phyloP scores from a whole-genome alignment of 2,888 invertebrate genomes.

The Sycophila texana region DNA sequence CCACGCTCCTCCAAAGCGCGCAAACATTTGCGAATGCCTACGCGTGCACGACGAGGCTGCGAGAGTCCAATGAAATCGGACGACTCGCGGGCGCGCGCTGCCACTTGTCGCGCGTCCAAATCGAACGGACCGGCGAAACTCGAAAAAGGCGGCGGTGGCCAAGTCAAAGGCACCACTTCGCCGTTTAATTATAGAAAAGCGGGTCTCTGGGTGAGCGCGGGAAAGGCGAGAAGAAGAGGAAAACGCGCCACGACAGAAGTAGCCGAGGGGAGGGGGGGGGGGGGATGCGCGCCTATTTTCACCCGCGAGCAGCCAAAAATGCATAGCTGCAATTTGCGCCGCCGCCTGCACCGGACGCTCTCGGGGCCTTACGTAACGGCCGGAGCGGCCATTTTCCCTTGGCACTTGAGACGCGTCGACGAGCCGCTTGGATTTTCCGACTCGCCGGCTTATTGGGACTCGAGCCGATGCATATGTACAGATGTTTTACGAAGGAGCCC shows the following conservation, averaged over 20 bases:
- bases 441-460: neutral
- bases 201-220: constrained; percentile 19
- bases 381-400: constrained; percentile 29
- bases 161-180: neutral
- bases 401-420: constrained; percentile 9
- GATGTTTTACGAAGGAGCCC: neutral
- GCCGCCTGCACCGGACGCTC: neutral
- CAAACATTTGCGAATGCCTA: neutral
- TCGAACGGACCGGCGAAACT: no score
- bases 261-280: neutral
- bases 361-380: constrained; percentile 59
- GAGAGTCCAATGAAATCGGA: neutral
- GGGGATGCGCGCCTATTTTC: constrained; percentile 53
- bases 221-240: constrained; percentile 46
- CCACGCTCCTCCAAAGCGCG: no score
- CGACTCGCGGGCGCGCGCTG: neutral
- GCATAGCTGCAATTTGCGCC: constrained; percentile 54
- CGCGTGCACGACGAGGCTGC: no score
- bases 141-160: no score
- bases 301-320: constrained; percentile 61
- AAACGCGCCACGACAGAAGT: constrained; percentile 18
- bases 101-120: neutral
- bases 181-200: constrained; percentile 44
- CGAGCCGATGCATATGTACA: neutral
- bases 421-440: constrained; percentile 33